A percentile compares a stretch with the other conserved stretches of the same genome.
phyloP scores from a whole-genome alignment of 2,888 invertebrate genomes.

The Gymnocheta viridis region DNA sequence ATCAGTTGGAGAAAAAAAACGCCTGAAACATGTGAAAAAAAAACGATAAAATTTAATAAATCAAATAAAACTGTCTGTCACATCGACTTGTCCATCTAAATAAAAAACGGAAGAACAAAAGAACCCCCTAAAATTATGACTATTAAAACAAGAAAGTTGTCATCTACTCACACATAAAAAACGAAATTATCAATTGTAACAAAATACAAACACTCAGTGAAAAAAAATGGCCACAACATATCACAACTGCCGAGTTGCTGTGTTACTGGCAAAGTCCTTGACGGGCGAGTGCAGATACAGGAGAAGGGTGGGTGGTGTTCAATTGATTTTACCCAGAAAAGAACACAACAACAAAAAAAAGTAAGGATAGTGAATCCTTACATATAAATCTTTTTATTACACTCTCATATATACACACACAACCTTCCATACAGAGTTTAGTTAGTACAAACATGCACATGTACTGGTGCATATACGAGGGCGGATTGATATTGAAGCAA shows the following conservation, averaged over 20 bases:
- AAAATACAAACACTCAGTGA: background rate
- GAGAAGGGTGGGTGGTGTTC: background rate
- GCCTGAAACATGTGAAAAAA: constrained; percentile 1
- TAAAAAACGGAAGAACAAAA: background rate
- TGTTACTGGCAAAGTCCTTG: constrained; percentile 21
- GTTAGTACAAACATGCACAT: no score
- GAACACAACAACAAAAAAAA: background rate
- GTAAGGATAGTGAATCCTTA: constrained; percentile 55
- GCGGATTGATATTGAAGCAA: no score
- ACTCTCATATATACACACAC: background rate
- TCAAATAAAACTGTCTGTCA: constrained; percentile 43
- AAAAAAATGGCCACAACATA: constrained; percentile 56
- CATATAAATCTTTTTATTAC: background rate
- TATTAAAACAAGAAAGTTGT: constrained; percentile 27
- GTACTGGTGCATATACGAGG: no score
- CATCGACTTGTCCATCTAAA: constrained; percentile 3
- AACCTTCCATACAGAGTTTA: background rate
- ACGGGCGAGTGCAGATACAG: background rate
- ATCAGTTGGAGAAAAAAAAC: background rate
- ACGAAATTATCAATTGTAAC: constrained; percentile 30
- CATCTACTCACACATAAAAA: constrained; percentile 27
- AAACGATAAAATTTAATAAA: constrained; percentile 40
- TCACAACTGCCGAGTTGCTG: constrained; percentile 39
- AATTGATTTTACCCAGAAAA: constrained; percentile 36
- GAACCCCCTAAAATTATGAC: constrained; percentile 39